Percentiles rank a stretch among this genome's conserved stretches.
phyloP scores from a whole-genome alignment of 1,140 invertebrate genomes.

The Neocloeon triangulifer region DNA sequence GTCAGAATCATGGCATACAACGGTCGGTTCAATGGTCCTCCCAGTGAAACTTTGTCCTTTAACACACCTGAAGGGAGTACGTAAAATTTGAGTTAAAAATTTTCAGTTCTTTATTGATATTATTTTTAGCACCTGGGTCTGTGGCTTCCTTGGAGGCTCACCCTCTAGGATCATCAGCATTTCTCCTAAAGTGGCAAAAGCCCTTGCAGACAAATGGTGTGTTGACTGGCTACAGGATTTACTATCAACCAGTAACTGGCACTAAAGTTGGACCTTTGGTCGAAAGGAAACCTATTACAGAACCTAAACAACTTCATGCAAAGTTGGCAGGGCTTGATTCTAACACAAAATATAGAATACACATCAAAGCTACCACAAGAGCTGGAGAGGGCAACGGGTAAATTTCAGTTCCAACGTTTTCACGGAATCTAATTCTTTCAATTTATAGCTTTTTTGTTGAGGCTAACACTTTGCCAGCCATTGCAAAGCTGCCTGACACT shows the following conservation, averaged over 20 bases:
- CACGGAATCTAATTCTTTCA: conserved; percentile 6
- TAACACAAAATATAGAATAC: conserved; percentile 72
- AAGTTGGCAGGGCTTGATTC: conserved; percentile 68
- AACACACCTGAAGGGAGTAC: conserved; percentile 72
- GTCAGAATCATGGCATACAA: conserved; percentile 81
- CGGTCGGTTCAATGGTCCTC: conserved; percentile 70
- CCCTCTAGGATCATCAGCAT: conserved; percentile 68
- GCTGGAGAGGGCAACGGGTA: conserved; percentile 60
- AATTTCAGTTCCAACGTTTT: conserved; percentile 12
- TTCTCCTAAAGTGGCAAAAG: conserved; percentile 75
- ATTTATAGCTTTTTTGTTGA: conserved; percentile 49
- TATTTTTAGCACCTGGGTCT: conserved; percentile 52
- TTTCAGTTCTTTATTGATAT: no score
- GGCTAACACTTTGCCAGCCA: conserved; percentile 33
- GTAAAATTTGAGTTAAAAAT: conserved; percentile 7
- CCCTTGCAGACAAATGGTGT: conserved; percentile 84
- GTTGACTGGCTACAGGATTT: conserved; percentile 79
- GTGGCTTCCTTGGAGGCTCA: conserved; percentile 63
- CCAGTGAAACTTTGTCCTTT: conserved; percentile 63
- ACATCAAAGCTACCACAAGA: conserved; percentile 56
- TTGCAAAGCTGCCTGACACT: conserved; percentile 30
- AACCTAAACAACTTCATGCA: conserved; percentile 50
- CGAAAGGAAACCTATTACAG: conserved; percentile 49
- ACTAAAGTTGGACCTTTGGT: conserved; percentile 36
- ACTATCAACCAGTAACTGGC: conserved; percentile 59